Conservation (phyloP, 2,888 invertebrate genomes). For the Mimumesa dahlbomi region DNA sequence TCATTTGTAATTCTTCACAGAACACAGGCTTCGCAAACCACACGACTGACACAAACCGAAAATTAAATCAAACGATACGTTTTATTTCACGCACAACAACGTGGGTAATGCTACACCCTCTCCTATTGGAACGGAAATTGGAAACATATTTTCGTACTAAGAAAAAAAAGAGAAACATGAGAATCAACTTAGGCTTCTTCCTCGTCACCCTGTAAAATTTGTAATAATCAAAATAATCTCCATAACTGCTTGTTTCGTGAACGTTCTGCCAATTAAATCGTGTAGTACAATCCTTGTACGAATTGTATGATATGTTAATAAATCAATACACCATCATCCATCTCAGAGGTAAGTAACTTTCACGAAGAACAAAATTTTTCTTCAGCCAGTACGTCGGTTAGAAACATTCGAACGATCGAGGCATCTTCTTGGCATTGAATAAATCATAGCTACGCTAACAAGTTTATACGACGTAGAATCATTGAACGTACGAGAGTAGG, state of each 20-base stretch:
- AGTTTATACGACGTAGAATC: neutral
- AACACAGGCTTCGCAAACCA: slow-evolving; percentile 61
- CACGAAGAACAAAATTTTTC: neutral
- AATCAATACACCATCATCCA: neutral
- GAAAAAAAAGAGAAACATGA: neutral
- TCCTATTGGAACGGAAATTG: slow-evolving; percentile 40
- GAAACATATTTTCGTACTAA: neutral
- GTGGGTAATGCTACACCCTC: slow-evolving; percentile 57
- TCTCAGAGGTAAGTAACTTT: neutral
- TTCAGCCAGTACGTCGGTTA: neutral
- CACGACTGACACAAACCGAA: slow-evolving; percentile 57
- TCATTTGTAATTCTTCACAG: slow-evolving; percentile 58
- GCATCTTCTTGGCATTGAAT: slow-evolving; percentile 6
- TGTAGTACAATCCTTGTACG: no score
- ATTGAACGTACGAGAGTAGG: slow-evolving; percentile 32
- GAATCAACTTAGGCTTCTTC: neutral
- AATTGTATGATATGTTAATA: slow-evolving; percentile 20
- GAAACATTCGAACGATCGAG: neutral
- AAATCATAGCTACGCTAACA: slow-evolving; percentile 3
- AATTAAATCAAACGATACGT: slow-evolving; percentile 40
- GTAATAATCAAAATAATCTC: no score
- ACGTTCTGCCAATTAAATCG: no score
- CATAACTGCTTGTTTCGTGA: no score
- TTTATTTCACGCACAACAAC: slow-evolving; percentile 26
- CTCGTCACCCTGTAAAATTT: slow-evolving; percentile 1